Conservation (phyloP, 2,888 invertebrate species). For the Pharmacophagus antenor region DNA sequence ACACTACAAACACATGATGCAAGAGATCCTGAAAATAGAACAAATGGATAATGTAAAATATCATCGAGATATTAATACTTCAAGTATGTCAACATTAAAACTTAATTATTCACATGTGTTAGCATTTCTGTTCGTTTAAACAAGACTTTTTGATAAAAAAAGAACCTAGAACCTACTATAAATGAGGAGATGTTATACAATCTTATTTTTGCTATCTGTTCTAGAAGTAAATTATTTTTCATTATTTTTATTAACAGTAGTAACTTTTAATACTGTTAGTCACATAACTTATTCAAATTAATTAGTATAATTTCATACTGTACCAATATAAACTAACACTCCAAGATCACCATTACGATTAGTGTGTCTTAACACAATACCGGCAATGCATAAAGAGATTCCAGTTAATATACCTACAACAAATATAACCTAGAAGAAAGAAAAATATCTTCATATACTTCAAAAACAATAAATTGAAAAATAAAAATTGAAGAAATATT, state of each 20-base stretch:
- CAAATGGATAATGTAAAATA: neutral
- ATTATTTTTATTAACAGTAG: too few relatives aligned
- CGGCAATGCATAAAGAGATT: constrained; percentile 84
- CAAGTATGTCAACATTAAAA: neutral
- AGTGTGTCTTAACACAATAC: constrained; percentile 82
- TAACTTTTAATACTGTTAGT: too few relatives aligned
- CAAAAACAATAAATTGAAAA: too few relatives aligned
- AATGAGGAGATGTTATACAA: too few relatives aligned
- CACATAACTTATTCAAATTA: too few relatives aligned
- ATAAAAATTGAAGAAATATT: too few relatives aligned
- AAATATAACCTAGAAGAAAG: constrained; percentile 81
- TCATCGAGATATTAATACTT: neutral
- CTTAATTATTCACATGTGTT: too few relatives aligned
- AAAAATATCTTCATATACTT: constrained; percentile 4
- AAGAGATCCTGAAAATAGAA: constrained; percentile 65
- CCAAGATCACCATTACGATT: constrained; percentile 83
- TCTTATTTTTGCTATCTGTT: too few relatives aligned
- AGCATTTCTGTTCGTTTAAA: too few relatives aligned
- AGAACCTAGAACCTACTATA: too few relatives aligned
- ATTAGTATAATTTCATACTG: neutral
- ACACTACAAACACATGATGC: constrained; percentile 83
- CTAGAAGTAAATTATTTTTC: too few relatives aligned
- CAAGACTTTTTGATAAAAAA: too few relatives aligned
- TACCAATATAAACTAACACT: constrained; percentile 85
- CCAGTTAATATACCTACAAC: constrained; percentile 84